Base-by-base conservation (phyloP, 2,888 invertebrate species). In the Vandiemenella viatica region DNA sequence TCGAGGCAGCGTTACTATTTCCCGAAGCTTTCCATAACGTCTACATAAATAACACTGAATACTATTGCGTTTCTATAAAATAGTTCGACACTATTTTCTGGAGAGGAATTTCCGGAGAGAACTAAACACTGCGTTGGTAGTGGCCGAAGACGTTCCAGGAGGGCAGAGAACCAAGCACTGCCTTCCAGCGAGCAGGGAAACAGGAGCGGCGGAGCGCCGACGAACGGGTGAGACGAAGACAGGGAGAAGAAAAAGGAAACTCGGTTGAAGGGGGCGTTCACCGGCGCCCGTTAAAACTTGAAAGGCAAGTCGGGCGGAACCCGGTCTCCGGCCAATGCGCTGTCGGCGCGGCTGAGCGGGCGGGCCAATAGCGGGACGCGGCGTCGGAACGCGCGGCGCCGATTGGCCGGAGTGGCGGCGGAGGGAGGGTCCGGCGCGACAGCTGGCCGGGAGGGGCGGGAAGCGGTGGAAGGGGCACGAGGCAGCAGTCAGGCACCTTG, bases 291-390 rank as follows among this genome's bases (percentile, higher is more conserved):
- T 32, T 32, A 32, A 32, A 32, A 32, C 32, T 32, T 32, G 32
- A 38, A 45, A 49, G 51, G 50, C 49, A 53, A 53, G 44, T 50
- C 53, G 51, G 53, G 53, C 53, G 53, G 50, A 53, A 53, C 53
- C 43, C 37, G 47, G 42, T 22, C 46, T 18, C 23, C 37, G 45
- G 20, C 51, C 46, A 51, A 51, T 51, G 49, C 43, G 49, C 26
- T 38, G 10, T 20, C 32, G 22, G 43, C 19, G 19, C 51, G 40
- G 46, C 21, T 22, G 45, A 46, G 45, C 42, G 41, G 37, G 41
- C 21, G 45, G 49, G 26, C 53, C 53, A 53, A 53, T 53, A 41
- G 38, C 42, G 45, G 32, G n/a, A 45, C 20, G 42, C 38, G 41
- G 40, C 41, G 40, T 32, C 50, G 26, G 40, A 32, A 40, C 48